These are phyloP conservation scores for Pogonocherus hispidulus DNA, from an alignment of 2,888 invertebrate genomes.

Conservation along the genomic window DNA sequence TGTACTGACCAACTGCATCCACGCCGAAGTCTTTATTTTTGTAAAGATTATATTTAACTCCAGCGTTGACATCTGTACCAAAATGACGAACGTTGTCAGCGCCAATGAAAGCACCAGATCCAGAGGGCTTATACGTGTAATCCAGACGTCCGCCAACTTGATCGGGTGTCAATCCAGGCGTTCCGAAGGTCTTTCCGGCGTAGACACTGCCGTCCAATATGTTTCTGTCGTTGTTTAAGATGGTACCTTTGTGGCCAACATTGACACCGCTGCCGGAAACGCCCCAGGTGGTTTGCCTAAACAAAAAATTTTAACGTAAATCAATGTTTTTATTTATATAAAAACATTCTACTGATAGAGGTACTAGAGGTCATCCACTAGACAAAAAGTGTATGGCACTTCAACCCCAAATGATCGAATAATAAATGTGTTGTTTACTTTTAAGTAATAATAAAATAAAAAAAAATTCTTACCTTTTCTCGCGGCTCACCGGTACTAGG, in stretches of 20 bases:
- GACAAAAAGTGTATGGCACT: too few relatives aligned
- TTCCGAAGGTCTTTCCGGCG: slow-evolving; percentile 48
- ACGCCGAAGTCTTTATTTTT: slow-evolving; percentile 45
- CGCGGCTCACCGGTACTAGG: slow-evolving; percentile 36
- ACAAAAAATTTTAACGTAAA: too few relatives aligned
- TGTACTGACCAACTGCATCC: slow-evolving; percentile 49
- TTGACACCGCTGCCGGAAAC: slow-evolving; percentile 31
- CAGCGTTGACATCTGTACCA: slow-evolving; percentile 52
- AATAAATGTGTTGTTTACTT: too few relatives aligned
- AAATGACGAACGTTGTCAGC: slow-evolving; percentile 45
- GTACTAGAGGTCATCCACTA: too few relatives aligned
- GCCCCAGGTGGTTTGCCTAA: slow-evolving; percentile 39
- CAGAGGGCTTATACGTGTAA: slow-evolving; percentile 47
- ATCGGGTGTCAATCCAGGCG: slow-evolving; percentile 42
- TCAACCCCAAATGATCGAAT: too few relatives aligned
- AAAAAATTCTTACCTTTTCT: slow-evolving; percentile 41
- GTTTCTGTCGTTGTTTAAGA: slow-evolving; percentile 50
- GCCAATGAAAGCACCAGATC: slow-evolving; percentile 43
- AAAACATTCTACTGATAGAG: too few relatives aligned
- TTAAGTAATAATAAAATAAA: too few relatives aligned
- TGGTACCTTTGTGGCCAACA: slow-evolving; percentile 51
- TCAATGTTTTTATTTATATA: too few relatives aligned
- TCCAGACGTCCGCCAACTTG: slow-evolving; percentile 50
- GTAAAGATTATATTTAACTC: slow-evolving; percentile 48
- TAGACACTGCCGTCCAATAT: slow-evolving; percentile 49